Conservation (phyloP, 2,797 vertebrate genomes). For the Philypnodon macrostomus region DNA sequence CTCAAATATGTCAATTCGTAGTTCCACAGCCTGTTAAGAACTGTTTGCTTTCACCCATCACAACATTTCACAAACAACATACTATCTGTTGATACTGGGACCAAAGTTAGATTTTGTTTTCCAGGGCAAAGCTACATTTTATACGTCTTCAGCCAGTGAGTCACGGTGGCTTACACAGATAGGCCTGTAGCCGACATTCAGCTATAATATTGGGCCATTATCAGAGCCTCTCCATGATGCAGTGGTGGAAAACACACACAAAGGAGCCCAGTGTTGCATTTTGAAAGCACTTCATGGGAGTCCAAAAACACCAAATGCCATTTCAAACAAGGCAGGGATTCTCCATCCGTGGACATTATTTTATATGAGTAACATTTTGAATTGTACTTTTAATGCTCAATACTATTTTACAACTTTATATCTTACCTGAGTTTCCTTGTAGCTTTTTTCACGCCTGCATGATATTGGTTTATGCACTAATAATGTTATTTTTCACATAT, state of each 20-base stretch:
- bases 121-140: slow-evolving; percentile 41
- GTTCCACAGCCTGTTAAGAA: not conserved
- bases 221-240: slow-evolving; percentile 37
- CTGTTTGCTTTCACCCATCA: slow-evolving; percentile 6
- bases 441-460: too few species aligned
- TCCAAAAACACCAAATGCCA: slow-evolving; percentile 27
- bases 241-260: slow-evolving; percentile 54
- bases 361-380: too few species aligned
- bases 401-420: too few species aligned
- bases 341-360: slow-evolving; percentile 30
- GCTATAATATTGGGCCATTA: slow-evolving; percentile 40
- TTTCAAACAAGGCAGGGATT: slow-evolving; percentile 59
- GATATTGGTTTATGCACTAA: too few species aligned
- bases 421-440: too few species aligned
- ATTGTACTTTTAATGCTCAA: too few species aligned
- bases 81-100: slow-evolving; percentile 16
- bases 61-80: slow-evolving; percentile 16
- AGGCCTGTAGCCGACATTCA: slow-evolving; percentile 24
- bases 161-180: slow-evolving; percentile 36
- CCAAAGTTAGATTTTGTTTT: slow-evolving; percentile 33
- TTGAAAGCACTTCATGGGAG: slow-evolving; percentile 24
- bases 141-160: slow-evolving; percentile 34
- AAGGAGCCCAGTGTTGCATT: slow-evolving; percentile 49
- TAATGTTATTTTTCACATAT: too few species aligned
- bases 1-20: not conserved